Percentiles rank a stretch among this genome's conserved stretches.
Conservation (phyloP, 2,888 invertebrate species). For the Acanthosepion lycidas region DNA sequence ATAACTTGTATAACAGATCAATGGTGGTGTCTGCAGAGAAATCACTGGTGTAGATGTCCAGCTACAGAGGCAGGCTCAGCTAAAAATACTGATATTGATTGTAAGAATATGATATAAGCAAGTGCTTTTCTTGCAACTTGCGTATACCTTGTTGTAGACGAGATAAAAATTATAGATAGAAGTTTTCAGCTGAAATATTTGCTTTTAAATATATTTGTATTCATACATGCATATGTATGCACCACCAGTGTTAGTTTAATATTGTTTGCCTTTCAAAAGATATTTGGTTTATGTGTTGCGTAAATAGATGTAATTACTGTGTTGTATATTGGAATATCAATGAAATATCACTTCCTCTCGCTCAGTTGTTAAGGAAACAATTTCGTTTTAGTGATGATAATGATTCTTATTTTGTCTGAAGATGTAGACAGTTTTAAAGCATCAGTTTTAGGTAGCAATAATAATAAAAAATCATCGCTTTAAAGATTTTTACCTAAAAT, state of each 20-base stretch:
- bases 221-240: background rate
- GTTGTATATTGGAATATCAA: background rate
- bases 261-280: background rate
- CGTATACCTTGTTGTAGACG: background rate
- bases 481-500: no score
- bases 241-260: background rate
- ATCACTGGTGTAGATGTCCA: background rate
- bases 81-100: conserved; percentile 20
- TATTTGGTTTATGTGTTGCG: background rate
- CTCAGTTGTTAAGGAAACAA: no score
- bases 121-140: conserved; percentile 12
- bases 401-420: no score
- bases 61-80: background rate
- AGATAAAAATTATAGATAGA: background rate
- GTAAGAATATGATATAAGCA: background rate
- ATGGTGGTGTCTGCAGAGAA: conserved; percentile 33
- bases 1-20: background rate
- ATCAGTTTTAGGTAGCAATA: no score
- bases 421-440: no score
- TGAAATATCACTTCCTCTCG: no score
- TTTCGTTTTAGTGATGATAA: no score
- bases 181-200: background rate
- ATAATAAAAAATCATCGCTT: no score
- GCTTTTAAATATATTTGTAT: background rate
- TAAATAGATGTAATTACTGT: background rate